These are phyloP conservation scores for Campaea margaritaria DNA, from an alignment of 2,888 invertebrate species.

Conservation along the genomic window DNA sequence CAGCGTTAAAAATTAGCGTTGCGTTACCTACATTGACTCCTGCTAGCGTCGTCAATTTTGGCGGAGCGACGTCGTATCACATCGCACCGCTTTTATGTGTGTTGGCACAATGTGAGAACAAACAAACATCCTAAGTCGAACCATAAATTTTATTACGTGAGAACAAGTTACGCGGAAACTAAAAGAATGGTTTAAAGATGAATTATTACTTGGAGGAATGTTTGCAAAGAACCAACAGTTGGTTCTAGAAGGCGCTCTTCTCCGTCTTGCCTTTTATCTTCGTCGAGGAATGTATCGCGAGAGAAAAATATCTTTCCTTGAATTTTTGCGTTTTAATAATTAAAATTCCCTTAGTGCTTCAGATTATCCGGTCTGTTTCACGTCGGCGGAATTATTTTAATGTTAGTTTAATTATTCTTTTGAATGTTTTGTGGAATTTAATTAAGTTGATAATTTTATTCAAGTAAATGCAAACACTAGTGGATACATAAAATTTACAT, in stretches of 20 bases:
- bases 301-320: constrained; percentile 14
- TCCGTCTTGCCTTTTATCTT: constrained; percentile 22
- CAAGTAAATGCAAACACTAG: no score
- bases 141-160: constrained; percentile 57
- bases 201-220: constrained; percentile 43
- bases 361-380: constrained; percentile 13
- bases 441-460: no score
- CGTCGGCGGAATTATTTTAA: constrained; percentile 1
- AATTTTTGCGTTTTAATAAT: constrained; percentile 30
- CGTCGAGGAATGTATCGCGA: constrained; percentile 26
- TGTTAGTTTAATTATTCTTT: constrained; percentile 3
- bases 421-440: neutral
- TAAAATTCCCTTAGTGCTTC: constrained; percentile 26
- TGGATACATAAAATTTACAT: no score
- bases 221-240: constrained; percentile 39
- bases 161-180: constrained; percentile 46
- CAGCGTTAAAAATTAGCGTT: no score
- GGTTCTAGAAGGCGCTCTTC: constrained; percentile 20
- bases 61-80: no score
- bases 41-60: no score
- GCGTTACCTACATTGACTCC: no score
- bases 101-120: constrained; percentile 7
- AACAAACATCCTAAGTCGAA: constrained; percentile 50
- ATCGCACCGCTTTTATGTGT: no score
- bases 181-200: constrained; percentile 49